Conservation (phyloP, 2,888 invertebrate species). For the Geophilus truncorum region DNA sequence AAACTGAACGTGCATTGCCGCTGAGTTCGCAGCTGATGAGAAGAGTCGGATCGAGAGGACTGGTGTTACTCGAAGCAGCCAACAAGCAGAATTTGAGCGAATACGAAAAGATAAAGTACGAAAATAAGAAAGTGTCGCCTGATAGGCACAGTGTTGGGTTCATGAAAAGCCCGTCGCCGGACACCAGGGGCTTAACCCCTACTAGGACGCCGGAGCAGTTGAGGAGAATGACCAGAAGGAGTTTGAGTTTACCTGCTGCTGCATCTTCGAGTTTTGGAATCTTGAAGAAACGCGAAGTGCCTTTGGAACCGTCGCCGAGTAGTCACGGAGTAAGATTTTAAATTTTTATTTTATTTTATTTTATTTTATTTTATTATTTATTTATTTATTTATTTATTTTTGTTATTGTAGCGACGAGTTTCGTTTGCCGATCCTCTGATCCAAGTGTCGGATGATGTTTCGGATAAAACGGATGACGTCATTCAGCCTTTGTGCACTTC, state of each 20-base stretch:
- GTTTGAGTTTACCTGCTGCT: not conserved
- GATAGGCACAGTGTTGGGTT: too few relatives aligned
- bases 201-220: not conserved
- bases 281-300: not conserved
- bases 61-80: not conserved
- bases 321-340: not conserved
- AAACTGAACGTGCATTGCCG: not conserved
- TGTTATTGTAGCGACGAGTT: not conserved
- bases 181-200: too few relatives aligned
- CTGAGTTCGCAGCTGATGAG: not conserved
- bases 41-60: not conserved
- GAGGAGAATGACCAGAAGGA: not conserved
- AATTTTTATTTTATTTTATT: not conserved
- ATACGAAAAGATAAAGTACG: not conserved
- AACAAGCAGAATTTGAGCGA: not conserved
- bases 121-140: not conserved
- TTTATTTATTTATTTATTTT: not conserved
- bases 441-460: not conserved
- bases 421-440: constrained; percentile 29
- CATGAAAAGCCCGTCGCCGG: not conserved
- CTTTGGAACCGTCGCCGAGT: not conserved
- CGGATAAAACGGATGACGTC: too few relatives aligned
- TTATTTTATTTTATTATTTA: not conserved
- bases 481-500: too few relatives aligned
- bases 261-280: not conserved